phyloP scores from a whole-genome alignment of 2,888 invertebrate genomes.

The Xestia rhomboidea region DNA sequence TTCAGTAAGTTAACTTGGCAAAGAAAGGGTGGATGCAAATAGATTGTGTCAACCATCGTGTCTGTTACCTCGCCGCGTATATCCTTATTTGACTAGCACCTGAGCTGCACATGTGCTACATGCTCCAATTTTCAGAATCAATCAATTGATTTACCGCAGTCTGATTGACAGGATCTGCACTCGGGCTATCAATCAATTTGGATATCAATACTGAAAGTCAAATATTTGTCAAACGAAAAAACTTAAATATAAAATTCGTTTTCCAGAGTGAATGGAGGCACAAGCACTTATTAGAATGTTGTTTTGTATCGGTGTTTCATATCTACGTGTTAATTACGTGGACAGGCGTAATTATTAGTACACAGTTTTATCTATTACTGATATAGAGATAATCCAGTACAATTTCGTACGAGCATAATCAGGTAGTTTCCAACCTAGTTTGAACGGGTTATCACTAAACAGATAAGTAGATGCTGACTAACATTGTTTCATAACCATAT shows the following conservation, averaged over 20 bases:
- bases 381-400: slow-evolving; percentile 58
- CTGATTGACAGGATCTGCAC: slow-evolving; percentile 9
- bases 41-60: slow-evolving; percentile 5
- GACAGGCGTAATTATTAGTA: slow-evolving; percentile 46
- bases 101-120: slow-evolving; percentile 13
- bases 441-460: slow-evolving; percentile 64
- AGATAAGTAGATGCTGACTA: slow-evolving; percentile 63
- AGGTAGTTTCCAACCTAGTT: slow-evolving; percentile 68
- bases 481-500: slow-evolving; percentile 71
- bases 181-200: slow-evolving; percentile 32
- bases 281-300: neutral
- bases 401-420: slow-evolving; percentile 70
- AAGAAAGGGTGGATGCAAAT: slow-evolving; percentile 4
- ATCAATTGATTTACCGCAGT: slow-evolving; percentile 36
- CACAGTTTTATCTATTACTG: slow-evolving; percentile 45
- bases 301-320: slow-evolving; percentile 19
- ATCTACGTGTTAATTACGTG: slow-evolving; percentile 39
- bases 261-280: neutral
- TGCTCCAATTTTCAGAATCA: slow-evolving; percentile 24
- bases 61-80: neutral
- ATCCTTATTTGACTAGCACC: slow-evolving; percentile 22
- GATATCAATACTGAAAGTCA: slow-evolving; percentile 28
- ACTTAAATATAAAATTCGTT: slow-evolving; percentile 3
- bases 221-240: slow-evolving; percentile 21
- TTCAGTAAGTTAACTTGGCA: neutral